A percentile compares a stretch with the other conserved stretches of the same genome.
Evolutionary conservation across 2,797 vertebrate species (phyloP).

Genomic region (Hybognathus amarus): DNA sequence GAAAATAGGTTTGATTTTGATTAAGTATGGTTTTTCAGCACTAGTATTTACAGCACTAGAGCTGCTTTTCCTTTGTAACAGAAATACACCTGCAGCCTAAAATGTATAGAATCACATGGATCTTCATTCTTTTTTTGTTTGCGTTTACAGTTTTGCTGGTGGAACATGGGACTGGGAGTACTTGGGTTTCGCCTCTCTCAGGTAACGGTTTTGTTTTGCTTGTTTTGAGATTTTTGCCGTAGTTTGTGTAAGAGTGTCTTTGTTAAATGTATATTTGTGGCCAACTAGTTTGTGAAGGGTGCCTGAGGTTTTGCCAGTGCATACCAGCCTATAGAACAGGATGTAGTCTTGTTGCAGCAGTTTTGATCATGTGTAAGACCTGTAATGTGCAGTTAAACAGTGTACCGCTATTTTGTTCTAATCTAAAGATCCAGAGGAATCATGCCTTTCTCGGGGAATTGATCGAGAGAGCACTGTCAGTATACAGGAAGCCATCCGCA

Average conservation of each 20-base stretch:
- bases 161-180: conserved; percentile 99
- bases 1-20: not conserved
- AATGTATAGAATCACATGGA: conserved; percentile 12
- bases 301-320: conserved; percentile 13
- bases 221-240: conserved; percentile 1
- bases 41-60: not conserved
- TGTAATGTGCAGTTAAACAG: conserved; percentile 49
- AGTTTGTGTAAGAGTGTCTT: conserved; percentile 19
- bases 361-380: conserved; percentile 38
- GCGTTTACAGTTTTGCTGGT: conserved; percentile 91
- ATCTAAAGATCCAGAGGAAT: conserved; percentile 80
- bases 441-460: conserved; percentile 76
- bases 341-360: conserved; percentile 25
- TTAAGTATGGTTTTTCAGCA: not conserved
- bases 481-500: conserved; percentile 74
- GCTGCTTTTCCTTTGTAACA: not conserved
- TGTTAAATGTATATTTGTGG: conserved; percentile 23
- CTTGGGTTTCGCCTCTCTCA: conserved; percentile 97
- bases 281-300: conserved; percentile 17
- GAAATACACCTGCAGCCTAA: not conserved
- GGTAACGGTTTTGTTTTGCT: conserved; percentile 77
- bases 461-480: conserved; percentile 74
- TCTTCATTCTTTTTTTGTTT: conserved; percentile 53
- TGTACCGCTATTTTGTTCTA: conserved; percentile 63
- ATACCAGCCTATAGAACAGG: conserved; percentile 18